Evolutionary conservation across 30 jellyfish, hydroid and myxozoan genomes (phyloP), one percentile per base, ranked within the genome.

Genomic region (Pelagia noctiluca): DNA sequence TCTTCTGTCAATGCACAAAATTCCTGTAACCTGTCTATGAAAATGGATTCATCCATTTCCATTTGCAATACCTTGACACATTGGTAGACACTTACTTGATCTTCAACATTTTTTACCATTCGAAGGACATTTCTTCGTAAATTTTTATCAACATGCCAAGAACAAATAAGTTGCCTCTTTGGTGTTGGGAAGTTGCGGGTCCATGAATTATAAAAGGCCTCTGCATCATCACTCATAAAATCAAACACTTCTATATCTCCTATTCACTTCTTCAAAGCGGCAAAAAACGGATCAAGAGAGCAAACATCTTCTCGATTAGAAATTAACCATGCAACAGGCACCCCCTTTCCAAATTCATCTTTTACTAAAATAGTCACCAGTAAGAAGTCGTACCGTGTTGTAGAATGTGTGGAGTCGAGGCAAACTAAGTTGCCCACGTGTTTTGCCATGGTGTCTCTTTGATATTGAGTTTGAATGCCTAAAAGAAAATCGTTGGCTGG

Each of bases 111-210:
- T 0, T 32, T 35, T 0, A 75, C 26, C 3, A 48, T 29, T 46
- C 35, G 22, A 4, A 35, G 19, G 1, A 50, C 11, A 25, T 37
- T 37, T 24, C 42, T 60, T 22, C 72, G 50, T 25, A 38, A 19
- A 71, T 75, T 75, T 37, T 52, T 50, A 23, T 75, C 87, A 4
- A 75, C 87, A 75, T 75, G 60, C 87, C 87, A 75, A 11, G 87
- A 28, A 50, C 80, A 75, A 2, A 75, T 49, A 22, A 49, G 87
- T 28, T 48, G 76, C 52, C 16, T 1, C 10, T 71, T 38, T 1
- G 71, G 42, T 1, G 29, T 13, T 2, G 61, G 35, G 22, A 54
- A 75, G 5, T 47, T 3, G 3, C 8, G 22, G 3, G 35, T n/a
- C 76, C 87, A 50, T 1, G 63, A 57, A 29, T 75, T 75, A 61